phyloP scores from a whole-genome alignment of 2,797 vertebrate genomes.

The Petrocephalus sullivani region DNA sequence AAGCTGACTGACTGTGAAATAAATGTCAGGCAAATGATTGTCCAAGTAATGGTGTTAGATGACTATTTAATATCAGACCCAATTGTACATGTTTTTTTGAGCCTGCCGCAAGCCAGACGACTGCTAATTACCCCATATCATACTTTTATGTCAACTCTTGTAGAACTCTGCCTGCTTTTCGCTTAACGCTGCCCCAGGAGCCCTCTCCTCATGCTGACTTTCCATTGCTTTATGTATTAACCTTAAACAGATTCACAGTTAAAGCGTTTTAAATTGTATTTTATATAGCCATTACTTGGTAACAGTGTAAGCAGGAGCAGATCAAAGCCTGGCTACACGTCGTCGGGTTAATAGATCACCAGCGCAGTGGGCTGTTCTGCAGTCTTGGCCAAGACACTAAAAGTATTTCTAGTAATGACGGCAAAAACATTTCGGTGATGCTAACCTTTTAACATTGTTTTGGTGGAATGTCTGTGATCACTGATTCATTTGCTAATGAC shows the following conservation, averaged over 20 bases:
- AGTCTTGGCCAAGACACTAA: background rate
- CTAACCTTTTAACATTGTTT: background rate
- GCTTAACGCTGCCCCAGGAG: background rate
- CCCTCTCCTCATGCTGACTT: background rate
- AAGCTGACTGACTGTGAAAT: background rate
- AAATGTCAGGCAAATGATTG: background rate
- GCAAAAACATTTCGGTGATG: background rate
- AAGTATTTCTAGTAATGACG: background rate
- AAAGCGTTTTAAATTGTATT: background rate
- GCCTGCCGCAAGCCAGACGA: background rate
- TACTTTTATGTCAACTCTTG: background rate
- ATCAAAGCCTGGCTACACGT: background rate
- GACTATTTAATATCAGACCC: background rate
- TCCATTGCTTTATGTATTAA: background rate
- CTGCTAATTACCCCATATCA: background rate
- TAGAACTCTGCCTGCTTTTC: background rate
- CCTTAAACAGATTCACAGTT: background rate
- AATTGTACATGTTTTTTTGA: background rate
- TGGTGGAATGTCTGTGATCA: background rate
- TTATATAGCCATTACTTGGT: background rate
- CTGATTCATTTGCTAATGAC: background rate
- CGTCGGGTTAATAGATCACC: background rate
- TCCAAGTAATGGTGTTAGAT: constrained; percentile 2
- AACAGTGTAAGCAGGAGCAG: background rate
- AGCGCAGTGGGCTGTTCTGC: background rate